phyloP scores from a whole-genome alignment of 92 coral and sea anemone genomes.

The Siderastrea radians region DNA sequence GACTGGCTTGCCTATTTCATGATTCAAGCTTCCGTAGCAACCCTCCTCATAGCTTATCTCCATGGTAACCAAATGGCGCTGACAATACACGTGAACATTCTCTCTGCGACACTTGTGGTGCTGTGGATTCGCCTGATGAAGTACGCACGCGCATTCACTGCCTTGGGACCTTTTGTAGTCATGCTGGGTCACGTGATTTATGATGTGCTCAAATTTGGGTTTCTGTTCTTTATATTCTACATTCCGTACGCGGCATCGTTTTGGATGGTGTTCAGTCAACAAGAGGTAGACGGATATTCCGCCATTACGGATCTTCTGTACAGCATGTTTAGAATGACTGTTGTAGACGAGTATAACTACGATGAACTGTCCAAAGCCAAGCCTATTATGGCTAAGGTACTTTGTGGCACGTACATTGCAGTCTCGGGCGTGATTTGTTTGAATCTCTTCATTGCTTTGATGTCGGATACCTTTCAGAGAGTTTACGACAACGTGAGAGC shows the following conservation, averaged over 20 bases:
- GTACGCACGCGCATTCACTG: slow-evolving; percentile 92
- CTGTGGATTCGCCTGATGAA: slow-evolving; percentile 93
- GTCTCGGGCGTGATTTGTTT: slow-evolving; percentile 89
- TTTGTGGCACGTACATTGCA: slow-evolving; percentile 99
- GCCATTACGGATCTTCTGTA: slow-evolving; percentile 78
- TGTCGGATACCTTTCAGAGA: slow-evolving; percentile 98
- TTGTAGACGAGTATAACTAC: slow-evolving; percentile 95
- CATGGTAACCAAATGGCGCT: slow-evolving; percentile 49
- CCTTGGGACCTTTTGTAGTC: slow-evolving; percentile 94
- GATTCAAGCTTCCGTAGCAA: slow-evolving; percentile 76
- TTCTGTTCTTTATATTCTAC: slow-evolving; percentile 88
- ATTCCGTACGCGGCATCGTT: slow-evolving; percentile 98
- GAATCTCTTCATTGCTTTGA: slow-evolving; percentile 93
- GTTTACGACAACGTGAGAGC: slow-evolving; percentile 98
- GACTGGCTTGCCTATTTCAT: slow-evolving; percentile 89
- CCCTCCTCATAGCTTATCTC: slow-evolving; percentile 76
- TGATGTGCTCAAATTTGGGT: slow-evolving; percentile 88
- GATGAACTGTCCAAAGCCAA: slow-evolving; percentile 80
- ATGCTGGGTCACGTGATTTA: slow-evolving; percentile 92
- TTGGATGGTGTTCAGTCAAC: slow-evolving; percentile 94
- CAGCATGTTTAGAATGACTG: slow-evolving; percentile 97
- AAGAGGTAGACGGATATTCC: slow-evolving; percentile 82
- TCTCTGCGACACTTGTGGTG: slow-evolving; percentile 83
- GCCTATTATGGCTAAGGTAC: slow-evolving; percentile 92
- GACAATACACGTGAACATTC: slow-evolving; percentile 70